Base-by-base conservation (phyloP, 1,140 invertebrate genomes). In the Acyrthosiphon pisum region DNA sequence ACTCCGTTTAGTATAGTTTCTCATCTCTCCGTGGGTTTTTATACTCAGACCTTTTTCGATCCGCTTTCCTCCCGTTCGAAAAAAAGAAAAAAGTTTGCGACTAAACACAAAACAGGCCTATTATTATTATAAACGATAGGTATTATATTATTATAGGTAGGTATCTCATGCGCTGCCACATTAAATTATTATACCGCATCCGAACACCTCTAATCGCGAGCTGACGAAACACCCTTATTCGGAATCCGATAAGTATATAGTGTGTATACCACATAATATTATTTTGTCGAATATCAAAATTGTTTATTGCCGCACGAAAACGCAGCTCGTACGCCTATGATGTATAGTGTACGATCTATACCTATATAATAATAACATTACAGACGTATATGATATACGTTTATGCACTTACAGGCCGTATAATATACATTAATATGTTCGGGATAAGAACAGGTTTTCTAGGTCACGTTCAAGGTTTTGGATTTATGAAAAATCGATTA, bases 401-500 rank as follows among this genome's bases (percentile, higher is more conserved):
- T 6, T 68, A 68, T n/a, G 30, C 30, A 68, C 60, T 30, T 68
- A 68, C 60, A 11, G 60, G 60, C 60, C 60, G 60, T n/a, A n/a
- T n/a, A n/a, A n/a, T n/a, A 26, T 44, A 44, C 41, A 46, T 37
- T 86, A 44, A 46, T n/a, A n/a, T 41, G 83, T 44, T 86, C n/a
- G 30, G n/a, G n/a, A 81, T 18, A 18, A n/a, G 18, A 88, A 88
- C 86, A n/a, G 86, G 86, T 88, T 88, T 88, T 48, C 30, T 87
- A 46, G 26, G 44, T 87, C 44, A 46, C 26, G 44, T 87, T 88
- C 46, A n/a, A 50, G 86, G 86, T 88, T 88, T 88, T 35, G 46
- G 46, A 88, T 50, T 88, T 88, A 48, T 48, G 46, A 88, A 48
- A 88, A 88, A 88, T 88, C 86, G 86, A 50, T 35, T 88, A 88